Evolutionary conservation across 2,113 vertebrate genomes (phyloP).

Genomic region (Rynchops niger): DNA sequence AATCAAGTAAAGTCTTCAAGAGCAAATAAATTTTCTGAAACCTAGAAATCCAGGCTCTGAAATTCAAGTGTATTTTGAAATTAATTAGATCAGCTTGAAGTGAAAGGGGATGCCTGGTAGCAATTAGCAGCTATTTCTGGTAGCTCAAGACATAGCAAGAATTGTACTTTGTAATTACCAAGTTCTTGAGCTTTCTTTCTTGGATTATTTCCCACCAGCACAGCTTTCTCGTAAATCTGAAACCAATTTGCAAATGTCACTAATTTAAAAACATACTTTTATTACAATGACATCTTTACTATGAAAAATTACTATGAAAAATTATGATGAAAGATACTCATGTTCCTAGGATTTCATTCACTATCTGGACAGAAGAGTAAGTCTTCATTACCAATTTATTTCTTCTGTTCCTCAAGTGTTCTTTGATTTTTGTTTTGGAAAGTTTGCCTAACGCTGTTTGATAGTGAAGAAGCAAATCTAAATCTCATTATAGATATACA

Average conservation of each 20-base stretch:
- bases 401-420: neutral
- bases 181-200: slow-evolving; percentile 7
- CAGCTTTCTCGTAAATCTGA: slow-evolving; percentile 41
- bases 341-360: neutral
- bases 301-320: slow-evolving; percentile 35
- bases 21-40: neutral
- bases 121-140: slow-evolving; percentile 52
- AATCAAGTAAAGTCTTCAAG: neutral
- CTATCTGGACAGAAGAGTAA: neutral
- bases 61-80: neutral
- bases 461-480: neutral
- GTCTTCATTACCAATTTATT: neutral
- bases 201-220: slow-evolving; percentile 46
- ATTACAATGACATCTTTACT: slow-evolving; percentile 25
- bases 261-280: slow-evolving; percentile 31
- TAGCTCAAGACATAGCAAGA: slow-evolving; percentile 26
- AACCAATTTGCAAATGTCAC: slow-evolving; percentile 51
- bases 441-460: neutral
- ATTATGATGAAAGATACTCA: neutral
- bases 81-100: slow-evolving; percentile 23
- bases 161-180: slow-evolving; percentile 41
- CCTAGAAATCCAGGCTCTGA: neutral
- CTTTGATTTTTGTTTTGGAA: neutral
- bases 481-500: neutral
- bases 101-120: slow-evolving; percentile 9